These are phyloP conservation scores for Cephalotes varians DNA, from an alignment of 2,888 invertebrate species.

Conservation along the genomic window DNA sequence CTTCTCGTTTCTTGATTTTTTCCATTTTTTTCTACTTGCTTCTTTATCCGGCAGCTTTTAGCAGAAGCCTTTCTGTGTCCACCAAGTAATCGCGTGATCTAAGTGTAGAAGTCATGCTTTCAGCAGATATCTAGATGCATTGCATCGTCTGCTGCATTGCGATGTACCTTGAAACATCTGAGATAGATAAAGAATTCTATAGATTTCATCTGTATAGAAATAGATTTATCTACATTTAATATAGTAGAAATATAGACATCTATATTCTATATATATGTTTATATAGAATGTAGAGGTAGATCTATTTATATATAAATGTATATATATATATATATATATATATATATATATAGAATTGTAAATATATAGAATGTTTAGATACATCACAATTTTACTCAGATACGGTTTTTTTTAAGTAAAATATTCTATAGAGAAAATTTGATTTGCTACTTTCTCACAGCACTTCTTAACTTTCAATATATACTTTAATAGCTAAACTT, in stretches of 20 bases:
- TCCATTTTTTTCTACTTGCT: constrained; percentile 47
- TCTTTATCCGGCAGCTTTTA: constrained; percentile 76
- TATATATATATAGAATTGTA: neutral
- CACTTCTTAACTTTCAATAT: constrained; percentile 20
- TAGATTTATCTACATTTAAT: neutral
- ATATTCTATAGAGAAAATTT: neutral
- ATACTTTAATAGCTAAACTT: constrained; percentile 25
- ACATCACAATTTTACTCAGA: neutral
- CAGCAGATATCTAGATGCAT: constrained; percentile 63
- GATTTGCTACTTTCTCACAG: neutral
- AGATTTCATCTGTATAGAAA: constrained; percentile 1
- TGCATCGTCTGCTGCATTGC: constrained; percentile 44
- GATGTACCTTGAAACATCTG: constrained; percentile 59
- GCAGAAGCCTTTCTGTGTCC: constrained; percentile 81
- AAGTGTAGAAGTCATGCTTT: constrained; percentile 71
- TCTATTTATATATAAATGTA: neutral
- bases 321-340: neutral
- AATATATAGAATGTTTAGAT: neutral
- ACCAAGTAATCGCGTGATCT: constrained; percentile 81
- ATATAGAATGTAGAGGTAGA: neutral
- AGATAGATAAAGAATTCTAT: constrained; percentile 68
- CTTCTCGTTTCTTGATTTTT: constrained; percentile 6
- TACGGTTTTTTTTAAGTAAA: neutral
- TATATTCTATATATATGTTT: neutral
- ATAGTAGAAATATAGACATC: neutral